These are phyloP conservation scores for Lithosia quadra DNA, from an alignment of 2,888 invertebrate species.

Conservation along the genomic window DNA sequence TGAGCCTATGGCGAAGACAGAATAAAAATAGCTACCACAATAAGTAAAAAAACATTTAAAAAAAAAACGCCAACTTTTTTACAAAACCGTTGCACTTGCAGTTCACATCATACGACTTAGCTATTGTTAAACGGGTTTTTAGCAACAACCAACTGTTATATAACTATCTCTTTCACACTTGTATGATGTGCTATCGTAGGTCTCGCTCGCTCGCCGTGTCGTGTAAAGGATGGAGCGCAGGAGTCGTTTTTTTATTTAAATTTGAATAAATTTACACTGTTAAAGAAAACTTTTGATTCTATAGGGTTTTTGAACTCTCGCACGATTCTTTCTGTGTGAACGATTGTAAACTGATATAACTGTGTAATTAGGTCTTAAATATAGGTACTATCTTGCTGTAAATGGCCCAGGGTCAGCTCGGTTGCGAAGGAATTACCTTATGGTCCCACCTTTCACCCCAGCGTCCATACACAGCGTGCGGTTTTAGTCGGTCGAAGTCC, in stretches of 20 bases:
- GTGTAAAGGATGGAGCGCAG: slow-evolving; percentile 69
- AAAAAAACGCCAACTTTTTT: slow-evolving; percentile 40
- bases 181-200: background rate
- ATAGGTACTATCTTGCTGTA: no score
- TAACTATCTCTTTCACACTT: slow-evolving; percentile 21
- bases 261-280: slow-evolving; percentile 86
- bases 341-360: slow-evolving; percentile 38
- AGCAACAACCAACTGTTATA: slow-evolving; percentile 38
- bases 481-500: no score
- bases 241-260: slow-evolving; percentile 77
- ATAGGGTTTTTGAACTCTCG: slow-evolving; percentile 71
- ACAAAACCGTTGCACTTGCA: slow-evolving; percentile 58
- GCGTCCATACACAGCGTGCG: no score
- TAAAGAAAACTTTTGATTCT: slow-evolving; percentile 71
- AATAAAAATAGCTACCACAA: slow-evolving; percentile 37
- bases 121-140: slow-evolving; percentile 73
- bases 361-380: background rate
- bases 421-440: no score
- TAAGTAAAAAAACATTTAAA: slow-evolving; percentile 30
- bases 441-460: no score
- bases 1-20: background rate
- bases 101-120: slow-evolving; percentile 60
- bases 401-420: no score
- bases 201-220: slow-evolving; percentile 45
- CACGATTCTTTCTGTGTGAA: slow-evolving; percentile 44